Conservation (phyloP, 37 sponge, comb jelly and placozoan genomes). For the Cliona cf. orientalis region DNA sequence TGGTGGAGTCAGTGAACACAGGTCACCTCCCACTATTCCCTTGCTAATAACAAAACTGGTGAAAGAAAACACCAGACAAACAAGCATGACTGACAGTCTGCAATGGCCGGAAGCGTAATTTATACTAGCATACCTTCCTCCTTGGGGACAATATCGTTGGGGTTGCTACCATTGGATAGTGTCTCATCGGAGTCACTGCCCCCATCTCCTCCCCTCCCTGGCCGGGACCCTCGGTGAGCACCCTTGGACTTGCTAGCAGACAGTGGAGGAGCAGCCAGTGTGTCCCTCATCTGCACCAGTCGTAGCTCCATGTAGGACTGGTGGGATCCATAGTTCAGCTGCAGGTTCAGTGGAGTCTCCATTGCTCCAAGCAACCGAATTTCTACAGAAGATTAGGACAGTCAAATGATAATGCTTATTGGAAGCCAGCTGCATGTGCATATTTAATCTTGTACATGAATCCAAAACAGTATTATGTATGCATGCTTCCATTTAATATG, state of each 20-base stretch:
- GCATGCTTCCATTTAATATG: neutral
- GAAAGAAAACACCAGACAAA: too few relatives aligned
- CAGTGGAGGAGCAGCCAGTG: constrained; percentile 14
- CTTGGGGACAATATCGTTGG: constrained; percentile 47
- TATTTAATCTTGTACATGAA: neutral
- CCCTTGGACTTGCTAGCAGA: neutral
- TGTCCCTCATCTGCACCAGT: constrained; percentile 57
- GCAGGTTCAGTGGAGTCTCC: constrained; percentile 73
- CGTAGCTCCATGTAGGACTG: constrained; percentile 58
- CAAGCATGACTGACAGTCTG: neutral
- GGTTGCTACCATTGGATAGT: constrained; percentile 23
- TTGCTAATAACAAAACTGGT: too few relatives aligned
- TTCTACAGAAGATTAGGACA: constrained; percentile 18
- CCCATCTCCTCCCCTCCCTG: neutral
- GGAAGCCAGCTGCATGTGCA: neutral
- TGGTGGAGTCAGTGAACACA: too few relatives aligned
- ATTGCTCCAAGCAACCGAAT: constrained; percentile 21
- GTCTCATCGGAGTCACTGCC: constrained; percentile 50
- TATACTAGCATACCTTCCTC: constrained; percentile 66
- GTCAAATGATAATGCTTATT: constrained; percentile 6
- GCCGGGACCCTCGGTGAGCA: neutral
- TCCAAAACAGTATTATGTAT: neutral
- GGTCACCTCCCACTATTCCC: too few relatives aligned
- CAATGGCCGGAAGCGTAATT: neutral
- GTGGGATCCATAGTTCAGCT: constrained; percentile 56